Conservation (phyloP, 2,888 invertebrate genomes). For the Noctua fimbriata region DNA sequence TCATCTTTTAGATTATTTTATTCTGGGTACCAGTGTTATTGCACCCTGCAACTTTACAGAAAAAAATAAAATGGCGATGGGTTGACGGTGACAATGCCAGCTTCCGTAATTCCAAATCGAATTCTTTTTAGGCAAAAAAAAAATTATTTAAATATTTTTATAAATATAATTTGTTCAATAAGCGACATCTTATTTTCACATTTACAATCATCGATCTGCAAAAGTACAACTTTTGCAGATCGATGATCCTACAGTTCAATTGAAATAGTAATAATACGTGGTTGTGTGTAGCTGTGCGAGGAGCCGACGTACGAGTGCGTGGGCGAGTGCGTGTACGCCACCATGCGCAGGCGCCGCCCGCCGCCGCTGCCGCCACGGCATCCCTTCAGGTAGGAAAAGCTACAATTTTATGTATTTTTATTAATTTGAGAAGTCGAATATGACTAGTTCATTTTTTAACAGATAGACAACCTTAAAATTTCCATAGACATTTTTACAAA, state of each 20-base stretch:
- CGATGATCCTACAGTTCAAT: not conserved
- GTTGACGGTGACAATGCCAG: not conserved
- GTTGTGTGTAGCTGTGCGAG: slow-evolving; percentile 50
- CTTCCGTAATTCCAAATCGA: not conserved
- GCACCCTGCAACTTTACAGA: not conserved
- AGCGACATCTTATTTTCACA: not conserved
- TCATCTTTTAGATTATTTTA: too few species aligned
- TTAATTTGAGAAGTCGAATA: too few species aligned
- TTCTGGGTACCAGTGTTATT: not conserved
- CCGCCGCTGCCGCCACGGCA: slow-evolving; percentile 79
- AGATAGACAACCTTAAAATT: too few species aligned
- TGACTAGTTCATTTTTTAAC: too few species aligned
- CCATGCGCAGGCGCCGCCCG: slow-evolving; percentile 71
- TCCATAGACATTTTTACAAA: too few species aligned
- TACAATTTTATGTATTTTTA: not conserved
- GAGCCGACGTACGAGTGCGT: slow-evolving; percentile 87
- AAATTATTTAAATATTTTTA: not conserved
- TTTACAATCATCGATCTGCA: not conserved
- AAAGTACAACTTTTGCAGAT: too few species aligned
- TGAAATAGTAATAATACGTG: not conserved
- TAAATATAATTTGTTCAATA: not conserved
- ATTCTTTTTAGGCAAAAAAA: not conserved
- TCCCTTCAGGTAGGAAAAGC: slow-evolving; percentile 20
- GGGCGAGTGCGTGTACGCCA: slow-evolving; percentile 80
- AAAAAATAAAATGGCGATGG: not conserved